Evolutionary conservation across 2,113 vertebrate species (phyloP).

Genomic region (Podarcis muralis): DNA sequence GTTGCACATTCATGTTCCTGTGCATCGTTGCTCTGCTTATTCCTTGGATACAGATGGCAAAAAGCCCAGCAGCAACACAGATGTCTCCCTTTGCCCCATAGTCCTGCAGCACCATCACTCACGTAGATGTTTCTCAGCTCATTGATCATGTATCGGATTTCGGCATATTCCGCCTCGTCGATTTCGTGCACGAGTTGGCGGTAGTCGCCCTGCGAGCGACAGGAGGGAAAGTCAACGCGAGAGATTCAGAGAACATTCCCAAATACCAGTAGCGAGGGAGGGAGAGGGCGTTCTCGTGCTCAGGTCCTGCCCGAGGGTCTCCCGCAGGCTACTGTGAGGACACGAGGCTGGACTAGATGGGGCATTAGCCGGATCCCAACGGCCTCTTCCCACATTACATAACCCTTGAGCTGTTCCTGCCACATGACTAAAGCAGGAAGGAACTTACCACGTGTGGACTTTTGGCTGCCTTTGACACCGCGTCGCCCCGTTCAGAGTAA

Average conservation of each 20-base stretch:
- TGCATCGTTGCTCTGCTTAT: neutral
- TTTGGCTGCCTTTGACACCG: slow-evolving; percentile 89
- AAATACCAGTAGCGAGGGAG: too few relatives aligned
- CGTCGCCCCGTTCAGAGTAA: slow-evolving; percentile 88
- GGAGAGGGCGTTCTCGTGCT: too few relatives aligned
- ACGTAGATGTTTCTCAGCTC: slow-evolving; percentile 89
- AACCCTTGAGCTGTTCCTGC: too few relatives aligned
- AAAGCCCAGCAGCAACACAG: neutral
- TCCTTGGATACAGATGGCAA: too few relatives aligned
- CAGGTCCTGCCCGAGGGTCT: too few relatives aligned
- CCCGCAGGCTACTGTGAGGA: too few relatives aligned
- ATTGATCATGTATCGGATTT: slow-evolving; percentile 85
- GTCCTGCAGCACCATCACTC: slow-evolving; percentile 51
- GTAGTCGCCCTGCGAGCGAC: slow-evolving; percentile 83
- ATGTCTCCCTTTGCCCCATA: neutral
- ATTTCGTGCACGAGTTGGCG: slow-evolving; percentile 88
- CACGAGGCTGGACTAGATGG: too few relatives aligned
- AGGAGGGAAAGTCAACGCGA: too few relatives aligned
- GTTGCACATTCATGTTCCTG: neutral
- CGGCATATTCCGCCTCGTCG: slow-evolving; percentile 85
- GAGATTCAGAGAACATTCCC: too few relatives aligned
- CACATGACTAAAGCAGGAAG: too few relatives aligned
- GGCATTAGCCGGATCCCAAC: too few relatives aligned
- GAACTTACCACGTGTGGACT: slow-evolving; percentile 85
- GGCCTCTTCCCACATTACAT: too few relatives aligned